Evolutionary conservation across 2,888 invertebrate species (phyloP), one percentile per base, ranked within the genome.

Genomic region (Platycheirus rosarum): DNA sequence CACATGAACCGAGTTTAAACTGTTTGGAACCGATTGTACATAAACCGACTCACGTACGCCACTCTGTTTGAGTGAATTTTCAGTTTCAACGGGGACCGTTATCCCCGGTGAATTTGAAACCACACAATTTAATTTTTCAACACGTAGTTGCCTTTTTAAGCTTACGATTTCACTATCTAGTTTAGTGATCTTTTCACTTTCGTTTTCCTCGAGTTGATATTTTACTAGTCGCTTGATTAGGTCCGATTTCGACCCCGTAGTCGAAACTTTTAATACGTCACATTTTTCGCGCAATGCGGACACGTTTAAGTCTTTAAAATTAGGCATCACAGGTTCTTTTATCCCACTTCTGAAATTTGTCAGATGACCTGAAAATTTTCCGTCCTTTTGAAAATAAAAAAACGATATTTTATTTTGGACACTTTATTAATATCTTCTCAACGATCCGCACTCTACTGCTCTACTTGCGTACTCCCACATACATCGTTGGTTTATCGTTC

Each of bases 281-380:
- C 37, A 37, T 5, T 37, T 37, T 37, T 37, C 37, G 2, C 37
- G 37, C 6, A 37, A 37, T 2, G n/a, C 37, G 2, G 37, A n/a
- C 37, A n/a, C 37, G 2, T 2, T 37, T n/a, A 37, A 37, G n/a
- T 37, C 37, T 5, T 37, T 37, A 6, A 37, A 37, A 37, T 37
- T 37, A 3, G 37, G 6, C 37, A 37, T 37, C n/a, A 6, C 11
- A 2, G 32, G 4, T 32, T 9, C 8, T 32, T 32, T 32, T 7
- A 37, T 37, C 5, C n/a, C 37, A 37, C 37, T 37, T 37, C 37
- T 37, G 37, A 37, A n/a, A 37, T n/a, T n/a, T 37, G 49, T 49
- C 13, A 49, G 29, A 8, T n/a, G 29, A 8, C 29, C 29, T 32
- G 29, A 7, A 8, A 32, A n/a, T n/a, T n/a, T n/a, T n/a, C n/a